Percentiles rank a stretch among this genome's conserved stretches.
Evolutionary conservation across 2,888 invertebrate genomes (phyloP).

Genomic region (Erebia palarica): DNA sequence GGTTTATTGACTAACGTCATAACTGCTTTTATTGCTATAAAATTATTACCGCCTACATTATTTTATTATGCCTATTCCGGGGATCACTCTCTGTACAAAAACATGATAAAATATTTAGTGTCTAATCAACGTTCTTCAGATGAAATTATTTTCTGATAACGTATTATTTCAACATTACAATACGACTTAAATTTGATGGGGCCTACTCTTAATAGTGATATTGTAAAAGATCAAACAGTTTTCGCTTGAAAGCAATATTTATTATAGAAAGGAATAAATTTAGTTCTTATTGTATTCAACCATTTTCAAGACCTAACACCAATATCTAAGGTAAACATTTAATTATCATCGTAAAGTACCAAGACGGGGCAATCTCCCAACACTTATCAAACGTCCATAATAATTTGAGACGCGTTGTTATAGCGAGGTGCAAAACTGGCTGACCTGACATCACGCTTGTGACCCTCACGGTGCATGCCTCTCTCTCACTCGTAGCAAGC

Average conservation of each 20-base stretch:
- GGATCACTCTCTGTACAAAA: conserved; percentile 58
- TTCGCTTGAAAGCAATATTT: not conserved
- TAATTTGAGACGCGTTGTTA: conserved; percentile 83
- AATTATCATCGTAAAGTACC: conserved; percentile 80
- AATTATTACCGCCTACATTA: conserved; percentile 75
- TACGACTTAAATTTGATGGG: conserved; percentile 41
- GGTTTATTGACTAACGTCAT: conserved; percentile 77
- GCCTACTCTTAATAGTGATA: not conserved
- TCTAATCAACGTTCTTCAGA: conserved; percentile 59
- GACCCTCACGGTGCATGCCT: conserved; percentile 70
- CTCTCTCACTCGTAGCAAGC: conserved; percentile 57
- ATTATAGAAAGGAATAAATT: not conserved
- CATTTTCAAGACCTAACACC: conserved; percentile 33
- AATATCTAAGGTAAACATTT: conserved; percentile 70
- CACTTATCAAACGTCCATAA: conserved; percentile 83
- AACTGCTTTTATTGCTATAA: conserved; percentile 75
- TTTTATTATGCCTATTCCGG: conserved; percentile 69
- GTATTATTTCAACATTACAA: conserved; percentile 45
- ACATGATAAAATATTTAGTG: conserved; percentile 52
- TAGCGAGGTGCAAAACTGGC: conserved; percentile 83
- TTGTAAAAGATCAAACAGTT: not conserved
- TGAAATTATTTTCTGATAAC: conserved; percentile 53
- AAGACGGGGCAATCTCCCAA: conserved; percentile 77
- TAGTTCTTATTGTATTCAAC: conserved; percentile 55
- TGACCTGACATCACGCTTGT: conserved; percentile 83